A percentile compares a stretch with the other conserved stretches of the same genome.
These are phyloP conservation scores for Argyrosomus regius DNA, from an alignment of 2,797 vertebrate genomes.

Conservation along the genomic window DNA sequence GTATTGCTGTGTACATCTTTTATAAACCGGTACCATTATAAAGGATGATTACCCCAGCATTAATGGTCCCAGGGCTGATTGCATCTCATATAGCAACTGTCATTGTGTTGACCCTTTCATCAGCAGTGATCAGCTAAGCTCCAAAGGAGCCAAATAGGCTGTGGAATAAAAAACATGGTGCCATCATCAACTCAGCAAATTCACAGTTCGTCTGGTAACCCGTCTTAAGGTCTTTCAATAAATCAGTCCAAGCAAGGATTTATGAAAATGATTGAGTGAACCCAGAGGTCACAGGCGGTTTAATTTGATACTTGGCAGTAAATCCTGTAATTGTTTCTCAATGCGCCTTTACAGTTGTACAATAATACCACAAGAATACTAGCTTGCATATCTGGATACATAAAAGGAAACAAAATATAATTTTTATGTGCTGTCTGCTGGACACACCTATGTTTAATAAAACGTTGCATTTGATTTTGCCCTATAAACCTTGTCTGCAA, in stretches of 20 bases:
- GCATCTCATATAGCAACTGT: constrained; percentile 73
- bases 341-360: constrained; percentile 82
- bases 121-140: constrained; percentile 77
- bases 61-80: constrained; percentile 73
- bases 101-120: constrained; percentile 80
- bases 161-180: constrained; percentile 75
- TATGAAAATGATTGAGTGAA: constrained; percentile 84
- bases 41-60: constrained; percentile 75
- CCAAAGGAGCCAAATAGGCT: constrained; percentile 78
- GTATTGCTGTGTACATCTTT: constrained; percentile 64
- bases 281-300: constrained; percentile 84
- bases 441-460: constrained; percentile 88
- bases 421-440: constrained; percentile 84
- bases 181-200: constrained; percentile 84
- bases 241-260: constrained; percentile 82
- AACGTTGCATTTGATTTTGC: constrained; percentile 77
- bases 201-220: constrained; percentile 80
- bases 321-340: constrained; percentile 86
- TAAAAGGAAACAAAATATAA: constrained; percentile 85
- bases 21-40: constrained; percentile 64
- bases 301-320: constrained; percentile 84
- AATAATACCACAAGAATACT: constrained; percentile 82
- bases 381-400: constrained; percentile 84
- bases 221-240: constrained; percentile 80
- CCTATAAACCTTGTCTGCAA: constrained; percentile 82